These are phyloP conservation scores for Solea solea DNA, from an alignment of 2,113 vertebrate genomes.

Conservation along the genomic window DNA sequence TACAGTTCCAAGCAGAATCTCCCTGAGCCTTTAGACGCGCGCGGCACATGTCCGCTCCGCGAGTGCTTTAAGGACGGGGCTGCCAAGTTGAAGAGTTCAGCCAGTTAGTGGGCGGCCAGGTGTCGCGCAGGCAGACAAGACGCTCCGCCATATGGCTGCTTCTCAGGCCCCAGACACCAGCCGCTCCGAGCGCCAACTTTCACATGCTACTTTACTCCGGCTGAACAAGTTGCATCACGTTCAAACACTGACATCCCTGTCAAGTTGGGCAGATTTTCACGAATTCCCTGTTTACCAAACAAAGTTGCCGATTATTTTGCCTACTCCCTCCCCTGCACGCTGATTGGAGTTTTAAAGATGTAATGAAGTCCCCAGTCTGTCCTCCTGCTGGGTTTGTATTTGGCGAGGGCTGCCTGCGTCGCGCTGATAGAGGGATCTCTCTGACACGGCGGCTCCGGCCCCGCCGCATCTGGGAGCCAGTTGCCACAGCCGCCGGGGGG, in stretches of 20 bases:
- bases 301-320: conserved; percentile 61
- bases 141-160: conserved; percentile 67
- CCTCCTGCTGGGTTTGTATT: conserved; percentile 83
- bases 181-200: conserved; percentile 56
- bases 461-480: conserved; percentile 78
- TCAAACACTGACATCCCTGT: neutral
- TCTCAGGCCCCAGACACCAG: conserved; percentile 52
- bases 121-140: conserved; percentile 62
- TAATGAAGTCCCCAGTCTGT: conserved; percentile 87
- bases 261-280: conserved; percentile 26
- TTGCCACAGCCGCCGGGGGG: conserved; percentile 81
- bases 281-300: conserved; percentile 41
- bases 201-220: conserved; percentile 44
- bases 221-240: conserved; percentile 41
- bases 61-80: conserved; percentile 13
- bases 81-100: conserved; percentile 68
- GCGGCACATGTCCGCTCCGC: neutral
- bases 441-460: conserved; percentile 80
- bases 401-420: conserved; percentile 82
- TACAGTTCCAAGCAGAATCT: neutral
- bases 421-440: conserved; percentile 89
- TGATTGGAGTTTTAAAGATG: conserved; percentile 82
- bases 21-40: neutral
- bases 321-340: conserved; percentile 57
- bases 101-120: conserved; percentile 64